Evolutionary conservation across 2,113 vertebrate genomes (phyloP), one percentile per base, ranked within the genome.

Genomic region (Oreocharis arfaki): DNA sequence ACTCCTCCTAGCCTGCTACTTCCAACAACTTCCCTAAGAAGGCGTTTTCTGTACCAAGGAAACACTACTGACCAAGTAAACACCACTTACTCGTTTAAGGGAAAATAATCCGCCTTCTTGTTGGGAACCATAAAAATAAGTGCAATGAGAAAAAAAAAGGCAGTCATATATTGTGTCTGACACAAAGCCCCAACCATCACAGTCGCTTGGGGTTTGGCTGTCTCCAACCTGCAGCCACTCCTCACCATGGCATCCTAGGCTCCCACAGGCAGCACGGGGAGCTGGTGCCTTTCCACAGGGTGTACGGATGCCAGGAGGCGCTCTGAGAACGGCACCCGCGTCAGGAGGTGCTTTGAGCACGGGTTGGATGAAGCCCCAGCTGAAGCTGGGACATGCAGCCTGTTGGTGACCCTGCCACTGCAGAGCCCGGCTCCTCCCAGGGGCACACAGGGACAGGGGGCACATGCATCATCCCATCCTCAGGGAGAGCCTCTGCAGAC

Each of bases 401-500:
- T 39, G 71, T 9, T 10, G 7, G 1, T 33, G 44, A 24, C 35
- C 47, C n/a, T 21, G 85, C 26, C 9, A 0, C 56, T 3, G 1
- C 1, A 0, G 49, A 7, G 5, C 13, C 6, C 3, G 0, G 46
- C 67, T 57, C 14, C 68, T 24, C 11, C 4, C 0, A 6, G 19
- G 9, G 39, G 17, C 37, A 16, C 9, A 0, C 3, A 15, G 5
- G 3, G 39, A 53, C 59, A 22, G n/a, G 42, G 21, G 46, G 6
- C 7, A 10, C 12, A 0, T 0, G 9, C 41, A 4, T 5, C 16
- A 0, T 55, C 30, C 28, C 37, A 0, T 5, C 35, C 53, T 24
- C 1, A 0, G 27, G n/a, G 16, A 73, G 52, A 53, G 2, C 20
- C 42, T 23, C 41, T 7, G 28, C 0, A 35, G 61, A 21, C 39